These are phyloP conservation scores for Thymelicus acteon DNA, from an alignment of 2,888 invertebrate species.

Conservation along the genomic window DNA sequence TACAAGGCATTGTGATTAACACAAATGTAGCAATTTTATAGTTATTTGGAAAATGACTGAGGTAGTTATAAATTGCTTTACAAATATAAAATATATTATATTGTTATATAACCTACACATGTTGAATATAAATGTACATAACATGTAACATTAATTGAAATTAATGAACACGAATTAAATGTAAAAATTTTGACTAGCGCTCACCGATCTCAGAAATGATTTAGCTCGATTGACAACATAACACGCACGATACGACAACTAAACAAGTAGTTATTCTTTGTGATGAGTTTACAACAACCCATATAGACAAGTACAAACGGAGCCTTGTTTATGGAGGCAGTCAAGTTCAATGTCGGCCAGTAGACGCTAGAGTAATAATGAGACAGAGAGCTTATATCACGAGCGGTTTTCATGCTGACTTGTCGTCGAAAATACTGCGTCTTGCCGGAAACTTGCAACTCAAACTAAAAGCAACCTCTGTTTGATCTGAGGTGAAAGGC, in stretches of 20 bases:
- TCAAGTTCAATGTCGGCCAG: constrained; percentile 23
- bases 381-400: constrained; percentile 13
- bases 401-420: constrained; percentile 19
- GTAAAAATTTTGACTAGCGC: not conserved
- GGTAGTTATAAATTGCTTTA: no score
- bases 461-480: constrained; percentile 15
- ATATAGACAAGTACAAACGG: constrained; percentile 6
- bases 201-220: not conserved
- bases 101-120: no score
- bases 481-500: constrained; percentile 15
- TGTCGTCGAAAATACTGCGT: constrained; percentile 8
- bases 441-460: constrained; percentile 12
- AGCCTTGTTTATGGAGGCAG: not conserved
- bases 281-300: no score
- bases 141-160: no score
- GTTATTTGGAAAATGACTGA: no score
- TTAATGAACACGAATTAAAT: no score
- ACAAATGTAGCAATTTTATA: no score
- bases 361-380: constrained; percentile 16
- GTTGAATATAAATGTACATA: no score
- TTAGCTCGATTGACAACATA: not conserved
- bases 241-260: not conserved
- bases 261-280: constrained; percentile 3
- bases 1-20: no score
- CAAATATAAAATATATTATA: no score